A percentile compares a stretch with the other conserved stretches of the same genome.
phyloP scores from a whole-genome alignment of 2,888 invertebrate genomes.

The Megalurothrips usitatus region DNA sequence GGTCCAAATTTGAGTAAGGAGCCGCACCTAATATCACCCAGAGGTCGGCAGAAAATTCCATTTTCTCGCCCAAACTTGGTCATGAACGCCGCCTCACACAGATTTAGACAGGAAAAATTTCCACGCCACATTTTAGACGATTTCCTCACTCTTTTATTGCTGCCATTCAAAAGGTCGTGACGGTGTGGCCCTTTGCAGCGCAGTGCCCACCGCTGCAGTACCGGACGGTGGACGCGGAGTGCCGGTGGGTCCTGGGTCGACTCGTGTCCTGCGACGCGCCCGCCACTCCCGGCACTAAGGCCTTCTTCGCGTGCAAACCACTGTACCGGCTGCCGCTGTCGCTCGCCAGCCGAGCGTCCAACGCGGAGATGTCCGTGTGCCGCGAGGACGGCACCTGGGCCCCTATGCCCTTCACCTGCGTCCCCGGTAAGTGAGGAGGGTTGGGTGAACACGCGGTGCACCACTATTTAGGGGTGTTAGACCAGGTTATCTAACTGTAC shows the following conservation, averaged over 20 bases:
- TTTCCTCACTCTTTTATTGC: no score
- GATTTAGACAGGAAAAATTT: no score
- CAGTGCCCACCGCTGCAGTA: not conserved
- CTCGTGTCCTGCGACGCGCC: not conserved
- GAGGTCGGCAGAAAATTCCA: no score
- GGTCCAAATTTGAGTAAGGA: no score
- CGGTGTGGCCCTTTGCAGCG: not conserved
- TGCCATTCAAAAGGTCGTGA: no score
- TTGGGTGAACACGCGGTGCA: no score
- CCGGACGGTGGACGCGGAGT: not conserved
- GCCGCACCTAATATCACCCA: no score
- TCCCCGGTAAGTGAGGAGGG: not conserved
- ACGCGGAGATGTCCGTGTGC: not conserved
- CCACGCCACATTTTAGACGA: no score
- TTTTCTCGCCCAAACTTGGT: no score
- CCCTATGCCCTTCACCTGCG: not conserved
- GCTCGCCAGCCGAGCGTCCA: not conserved
- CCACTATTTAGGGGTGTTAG: no score
- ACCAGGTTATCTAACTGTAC: no score
- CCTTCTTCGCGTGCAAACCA: not conserved
- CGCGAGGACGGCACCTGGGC: slow-evolving; percentile 2
- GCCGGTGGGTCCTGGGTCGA: not conserved
- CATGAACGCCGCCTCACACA: no score
- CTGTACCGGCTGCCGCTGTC: not conserved
- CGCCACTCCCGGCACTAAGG: not conserved